These are phyloP conservation scores for Drosophila seguyi DNA, from an alignment of 1,140 invertebrate species.

Conservation along the genomic window DNA sequence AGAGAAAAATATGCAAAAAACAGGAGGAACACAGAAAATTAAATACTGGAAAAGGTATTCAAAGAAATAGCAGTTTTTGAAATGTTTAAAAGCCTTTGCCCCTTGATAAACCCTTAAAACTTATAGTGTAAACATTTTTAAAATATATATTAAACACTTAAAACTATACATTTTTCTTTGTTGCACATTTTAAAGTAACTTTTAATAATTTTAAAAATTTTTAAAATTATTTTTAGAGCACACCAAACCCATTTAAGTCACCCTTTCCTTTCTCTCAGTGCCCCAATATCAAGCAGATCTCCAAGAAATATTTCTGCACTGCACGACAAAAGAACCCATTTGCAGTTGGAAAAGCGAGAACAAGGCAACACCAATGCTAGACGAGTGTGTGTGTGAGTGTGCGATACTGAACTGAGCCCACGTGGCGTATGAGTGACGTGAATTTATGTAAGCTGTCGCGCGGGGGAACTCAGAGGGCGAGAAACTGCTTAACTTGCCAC, in stretches of 20 bases:
- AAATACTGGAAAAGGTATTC: background rate
- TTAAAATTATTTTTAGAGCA: no score
- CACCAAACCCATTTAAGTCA: background rate
- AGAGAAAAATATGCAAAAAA: constrained; percentile 8
- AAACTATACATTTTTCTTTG: no score
- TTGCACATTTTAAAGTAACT: background rate
- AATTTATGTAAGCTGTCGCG: constrained; percentile 76
- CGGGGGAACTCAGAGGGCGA: background rate
- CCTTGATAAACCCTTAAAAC: no score
- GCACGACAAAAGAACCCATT: background rate
- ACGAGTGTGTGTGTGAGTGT: background rate
- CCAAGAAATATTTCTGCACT: background rate
- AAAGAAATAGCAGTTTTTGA: no score
- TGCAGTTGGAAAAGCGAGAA: constrained; percentile 24
- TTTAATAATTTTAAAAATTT: background rate
- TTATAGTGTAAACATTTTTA: no score
- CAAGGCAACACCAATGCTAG: constrained; percentile 35
- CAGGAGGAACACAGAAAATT: background rate
- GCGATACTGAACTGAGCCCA: constrained; percentile 47
- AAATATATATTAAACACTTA: no score
- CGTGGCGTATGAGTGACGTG: constrained; percentile 82
- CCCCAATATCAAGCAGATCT: background rate
- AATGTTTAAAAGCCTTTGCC: no score
- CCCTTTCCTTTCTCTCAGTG: background rate
- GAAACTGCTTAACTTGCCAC: constrained; percentile 63